Evolutionary conservation across 1,140 invertebrate genomes (phyloP), one percentile per base, ranked within the genome.

Genomic region (Drosophila littoralis): DNA sequence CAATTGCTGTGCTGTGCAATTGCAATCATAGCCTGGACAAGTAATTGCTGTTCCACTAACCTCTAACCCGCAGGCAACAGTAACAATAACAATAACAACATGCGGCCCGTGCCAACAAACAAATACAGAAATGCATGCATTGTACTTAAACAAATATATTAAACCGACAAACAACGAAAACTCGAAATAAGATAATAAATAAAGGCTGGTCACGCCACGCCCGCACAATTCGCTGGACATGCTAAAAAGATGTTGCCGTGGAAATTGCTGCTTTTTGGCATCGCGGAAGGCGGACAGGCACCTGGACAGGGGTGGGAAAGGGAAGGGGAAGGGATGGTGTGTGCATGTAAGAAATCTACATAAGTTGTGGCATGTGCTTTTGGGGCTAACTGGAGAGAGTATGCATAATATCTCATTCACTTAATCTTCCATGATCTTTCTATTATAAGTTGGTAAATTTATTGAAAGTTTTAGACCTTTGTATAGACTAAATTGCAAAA

Each of bases 31-130:
- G 63, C 40, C 28, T 12, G 17, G 8, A 13, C 43, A 50, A 42
- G 70, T 79, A 86, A 75, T 79, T 73, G 75, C 63, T 76, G 83
- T 79, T 85, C 82, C 82, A 88, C 81, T 85, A 86, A 82, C 79
- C 79, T 75, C 67, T 64, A 85, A 64, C 81, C 81, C 67, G 70
- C 17, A 42, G 81, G 68, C 81, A 63, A 28, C 22, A 28, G 0
- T 28, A 28, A 28, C 22, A 28, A 28, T 5, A 69, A 57, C 55
- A 61, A 45, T 45, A 55, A 61, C 54, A 74, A 69, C 68, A 59
- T 40, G 48, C 43, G 61, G 75, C 75, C 54, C 76, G 81, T 83
- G 80, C 76, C 80, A 79, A 52, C 61, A 58, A 58, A 70, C 61
- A 67, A 77, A 52, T 40, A 45, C 43, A 70, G 58, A 67, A 77